phyloP scores from a whole-genome alignment of 2,888 invertebrate genomes.

The Syrista parreyssii region DNA sequence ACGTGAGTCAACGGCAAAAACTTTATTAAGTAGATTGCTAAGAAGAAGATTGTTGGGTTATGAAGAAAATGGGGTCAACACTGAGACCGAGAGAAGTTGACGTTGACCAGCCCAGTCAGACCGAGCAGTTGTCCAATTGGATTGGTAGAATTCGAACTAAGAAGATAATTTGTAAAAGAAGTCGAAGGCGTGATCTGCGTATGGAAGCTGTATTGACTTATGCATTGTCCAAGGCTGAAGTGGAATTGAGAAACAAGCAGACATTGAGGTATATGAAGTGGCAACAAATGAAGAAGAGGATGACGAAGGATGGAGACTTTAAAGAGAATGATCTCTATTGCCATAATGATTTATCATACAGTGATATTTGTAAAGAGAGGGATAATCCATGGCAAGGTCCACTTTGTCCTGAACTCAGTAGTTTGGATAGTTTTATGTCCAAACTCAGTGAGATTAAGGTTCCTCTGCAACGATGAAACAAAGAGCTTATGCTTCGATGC shows the following conservation, averaged over 20 bases:
- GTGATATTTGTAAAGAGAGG: conserved; percentile 15
- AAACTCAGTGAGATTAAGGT: conserved; percentile 72
- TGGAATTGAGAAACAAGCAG: conserved; percentile 73
- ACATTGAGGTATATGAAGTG: conserved; percentile 73
- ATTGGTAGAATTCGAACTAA: conserved; percentile 74
- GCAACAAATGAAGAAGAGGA: conserved; percentile 62
- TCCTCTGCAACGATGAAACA: conserved; percentile 63
- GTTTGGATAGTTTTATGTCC: conserved; percentile 75
- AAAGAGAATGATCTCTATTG: conserved; percentile 19
- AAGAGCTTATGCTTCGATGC: neutral
- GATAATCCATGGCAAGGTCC: conserved; percentile 44
- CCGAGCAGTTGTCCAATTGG: conserved; percentile 67
- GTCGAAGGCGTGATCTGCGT: conserved; percentile 72
- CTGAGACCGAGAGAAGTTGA: conserved; percentile 41
- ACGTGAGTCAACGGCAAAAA: neutral
- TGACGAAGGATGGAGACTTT: conserved; percentile 22
- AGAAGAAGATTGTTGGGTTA: neutral
- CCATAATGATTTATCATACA: conserved; percentile 11
- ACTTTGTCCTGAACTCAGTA: conserved; percentile 71
- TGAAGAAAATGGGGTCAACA: conserved; percentile 37
- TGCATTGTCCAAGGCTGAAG: conserved; percentile 72
- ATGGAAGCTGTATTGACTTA: conserved; percentile 75
- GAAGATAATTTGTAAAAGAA: conserved; percentile 70
- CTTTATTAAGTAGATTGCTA: neutral
- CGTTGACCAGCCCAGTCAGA: conserved; percentile 41